Base-by-base conservation (phyloP, 2,797 vertebrate species). In the Enteromius anoplus region DNA sequence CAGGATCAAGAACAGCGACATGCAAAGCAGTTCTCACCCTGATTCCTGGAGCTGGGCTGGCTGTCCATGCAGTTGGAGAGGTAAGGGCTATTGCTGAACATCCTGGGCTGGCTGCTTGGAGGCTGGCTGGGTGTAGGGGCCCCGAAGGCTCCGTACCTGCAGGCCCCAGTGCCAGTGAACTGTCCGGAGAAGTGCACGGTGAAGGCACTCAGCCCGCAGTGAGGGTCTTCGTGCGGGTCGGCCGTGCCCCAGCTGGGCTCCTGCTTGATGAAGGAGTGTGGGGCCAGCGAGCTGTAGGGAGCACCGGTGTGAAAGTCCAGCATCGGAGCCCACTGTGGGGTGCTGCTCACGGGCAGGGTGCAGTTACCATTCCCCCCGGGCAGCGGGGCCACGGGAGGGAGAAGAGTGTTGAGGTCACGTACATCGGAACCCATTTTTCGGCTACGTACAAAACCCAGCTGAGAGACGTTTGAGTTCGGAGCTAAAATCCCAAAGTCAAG, bases 181-280 rank as follows among this genome's bases (percentile, higher is more conserved):
- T 98, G 98, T n/a, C 97, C 97, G 0, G 98, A 98, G 94, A 99
- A 98, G 92, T 99, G 98, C 8, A 98, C 96, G 1, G 97, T 98
- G 93, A 98, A 99, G 89, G 98, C 98, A 83, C 97, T 98, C 86
- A 99, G 93, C 85, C 94, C 94, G 65, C 97, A 98, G 87, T 99
- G 97, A 45, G 94, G 93, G 91, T 98, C 98, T 78, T 95, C 94
- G 49, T 96, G 95, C 0, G 95, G 93, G 85, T 96, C 95, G 0
- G 95, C 86, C 23, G 95, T 85, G 79, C 96, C 96, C 98, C 98
- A 98, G 93, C 90, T 96, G 80, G 98, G 98, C 92, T 98, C 98
- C 91, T 99, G 97, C 90, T 99, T 99, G 94, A 99, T 98, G 91
- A 98, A 98, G 86, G 97, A 97, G 93, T 97, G 97, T 0, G 95